Evolutionary conservation across 2,113 vertebrate genomes (phyloP), one percentile per base, ranked within the genome.

Genomic region (Aptenodytes patagonicus): DNA sequence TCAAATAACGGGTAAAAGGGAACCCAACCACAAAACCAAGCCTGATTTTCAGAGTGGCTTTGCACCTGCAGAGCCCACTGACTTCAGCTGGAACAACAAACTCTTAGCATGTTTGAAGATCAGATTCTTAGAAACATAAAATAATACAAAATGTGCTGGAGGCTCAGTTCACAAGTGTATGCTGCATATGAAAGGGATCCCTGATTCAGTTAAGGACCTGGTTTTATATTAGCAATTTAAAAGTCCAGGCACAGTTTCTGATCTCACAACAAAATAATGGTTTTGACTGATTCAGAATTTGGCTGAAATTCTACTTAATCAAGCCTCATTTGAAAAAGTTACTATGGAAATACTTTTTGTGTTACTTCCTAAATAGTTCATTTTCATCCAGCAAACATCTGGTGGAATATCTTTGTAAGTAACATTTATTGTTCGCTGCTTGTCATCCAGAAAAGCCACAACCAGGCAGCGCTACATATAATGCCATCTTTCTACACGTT

Each of bases 31-130:
- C 94, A 93, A 90, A 61, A 93, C 28, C 68, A 83, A 93, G 68
- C 17, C 9, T 9, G 42, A 93, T 92, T 92, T 93, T 89, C 86
- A 81, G 51, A 90, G 52, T 57, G 68, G 51, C 77, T 96, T 89
- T 95, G 92, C 92, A 94, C 95, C 95, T 97, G 94, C 92, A 95
- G 65, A 78, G 47, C 69, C 64, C 77, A 49, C 80, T 90, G 25
- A 72, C 69, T 94, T 95, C 88, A 96, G 71, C 44, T 92, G 69
- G 18, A 93, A 64, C 51, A 96, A 80, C 66, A 81, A 83, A 73
- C 29, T 72, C 52, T 81, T 49, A 21, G 32, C 17, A 44, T 8
- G 2, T 87, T 72, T 93, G 71, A 95, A 81, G 81, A 81, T 81
- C 21, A 60, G 26, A 51, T 93, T 94, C 85, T 84, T 44, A 77